phyloP scores from a whole-genome alignment of 2,797 vertebrate species.

The Acrossocheilus fasciatus region DNA sequence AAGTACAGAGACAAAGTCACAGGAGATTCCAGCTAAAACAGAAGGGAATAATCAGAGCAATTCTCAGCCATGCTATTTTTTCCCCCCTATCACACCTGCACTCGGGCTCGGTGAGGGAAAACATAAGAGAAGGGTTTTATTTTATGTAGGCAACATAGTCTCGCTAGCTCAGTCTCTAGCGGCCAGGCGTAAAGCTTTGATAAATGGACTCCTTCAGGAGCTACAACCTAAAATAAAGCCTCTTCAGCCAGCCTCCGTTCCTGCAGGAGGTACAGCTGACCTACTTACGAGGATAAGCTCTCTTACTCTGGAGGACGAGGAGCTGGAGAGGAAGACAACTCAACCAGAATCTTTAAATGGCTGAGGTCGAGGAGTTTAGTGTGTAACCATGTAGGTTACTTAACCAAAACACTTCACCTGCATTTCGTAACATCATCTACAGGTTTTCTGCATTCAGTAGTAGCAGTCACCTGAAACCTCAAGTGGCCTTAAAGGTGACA shows the following conservation, averaged over 20 bases:
- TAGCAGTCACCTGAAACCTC: background rate
- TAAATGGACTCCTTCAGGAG: constrained; percentile 71
- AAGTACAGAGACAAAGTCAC: background rate
- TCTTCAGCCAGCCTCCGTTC: constrained; percentile 69
- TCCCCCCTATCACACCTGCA: background rate
- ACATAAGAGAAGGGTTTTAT: constrained; percentile 17
- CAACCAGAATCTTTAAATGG: constrained; percentile 69
- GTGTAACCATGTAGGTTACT: background rate
- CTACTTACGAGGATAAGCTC: constrained; percentile 76
- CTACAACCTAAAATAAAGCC: constrained; percentile 74
- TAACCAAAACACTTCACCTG: background rate
- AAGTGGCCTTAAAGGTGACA: background rate
- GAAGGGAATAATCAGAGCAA: constrained; percentile 18
- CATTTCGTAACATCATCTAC: background rate
- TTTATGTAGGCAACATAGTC: constrained; percentile 39
- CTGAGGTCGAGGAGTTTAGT: constrained; percentile 13
- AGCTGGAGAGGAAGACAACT: constrained; percentile 67
- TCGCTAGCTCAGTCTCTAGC: constrained; percentile 43
- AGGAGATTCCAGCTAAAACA: constrained; percentile 8
- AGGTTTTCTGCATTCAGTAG: background rate
- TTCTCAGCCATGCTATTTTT: background rate
- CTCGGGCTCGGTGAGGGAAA: background rate
- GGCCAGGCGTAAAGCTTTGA: constrained; percentile 63
- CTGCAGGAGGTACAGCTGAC: constrained; percentile 71
- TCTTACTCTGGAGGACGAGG: constrained; percentile 66